Conservation (phyloP, 2,113 vertebrate genomes). For the Eidolon helvum region DNA sequence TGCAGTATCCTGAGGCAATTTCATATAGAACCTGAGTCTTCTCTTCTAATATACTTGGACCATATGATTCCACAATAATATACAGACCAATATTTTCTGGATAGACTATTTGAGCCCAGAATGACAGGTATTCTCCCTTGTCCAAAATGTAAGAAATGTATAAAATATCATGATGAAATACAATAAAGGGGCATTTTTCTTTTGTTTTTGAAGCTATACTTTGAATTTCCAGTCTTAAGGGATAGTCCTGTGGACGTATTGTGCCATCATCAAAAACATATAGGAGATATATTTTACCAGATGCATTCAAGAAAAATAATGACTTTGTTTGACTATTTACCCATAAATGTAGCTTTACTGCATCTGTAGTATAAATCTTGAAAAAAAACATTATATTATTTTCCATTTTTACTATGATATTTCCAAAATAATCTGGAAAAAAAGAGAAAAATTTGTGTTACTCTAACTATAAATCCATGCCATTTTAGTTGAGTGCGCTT, state of each 20-base stretch:
- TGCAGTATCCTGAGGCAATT: constrained; percentile 54
- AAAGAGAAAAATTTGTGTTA: constrained; percentile 54
- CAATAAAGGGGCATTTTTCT: constrained; percentile 52
- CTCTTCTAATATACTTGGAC: constrained; percentile 45
- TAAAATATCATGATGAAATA: constrained; percentile 51
- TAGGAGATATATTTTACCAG: neutral
- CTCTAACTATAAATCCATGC: neutral
- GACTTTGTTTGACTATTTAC: neutral
- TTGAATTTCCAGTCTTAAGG: constrained; percentile 55
- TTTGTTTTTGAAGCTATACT: neutral
- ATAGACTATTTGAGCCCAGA: constrained; percentile 72
- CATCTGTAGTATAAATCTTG: constrained; percentile 30
- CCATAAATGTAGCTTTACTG: constrained; percentile 49
- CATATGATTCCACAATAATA: constrained; percentile 43
- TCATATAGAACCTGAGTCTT: neutral
- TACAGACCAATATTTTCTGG: constrained; percentile 57
- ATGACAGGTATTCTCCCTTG: constrained; percentile 24
- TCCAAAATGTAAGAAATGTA: constrained; percentile 39
- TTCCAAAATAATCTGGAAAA: constrained; percentile 68
- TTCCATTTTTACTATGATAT: constrained; percentile 71
- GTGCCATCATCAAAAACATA: neutral
- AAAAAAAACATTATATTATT: constrained; percentile 70
- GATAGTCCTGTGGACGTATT: neutral
- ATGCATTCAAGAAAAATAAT: neutral
- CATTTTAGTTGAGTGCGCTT: neutral